Conservation (phyloP, 2,888 invertebrate genomes). For the Laspeyria flexula region DNA sequence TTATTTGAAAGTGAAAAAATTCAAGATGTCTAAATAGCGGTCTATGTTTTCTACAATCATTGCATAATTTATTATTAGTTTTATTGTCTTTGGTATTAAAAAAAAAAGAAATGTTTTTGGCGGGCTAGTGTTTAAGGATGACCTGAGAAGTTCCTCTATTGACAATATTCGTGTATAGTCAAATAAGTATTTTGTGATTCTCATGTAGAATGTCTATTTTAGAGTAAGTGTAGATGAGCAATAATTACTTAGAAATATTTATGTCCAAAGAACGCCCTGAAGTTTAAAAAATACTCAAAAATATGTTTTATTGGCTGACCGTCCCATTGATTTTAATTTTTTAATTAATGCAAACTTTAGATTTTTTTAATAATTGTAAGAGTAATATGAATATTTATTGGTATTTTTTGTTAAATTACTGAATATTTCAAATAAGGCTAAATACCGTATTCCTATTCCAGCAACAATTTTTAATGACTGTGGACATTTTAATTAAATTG, state of each 20-base stretch:
- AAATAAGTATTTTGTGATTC: slow-evolving; percentile 54
- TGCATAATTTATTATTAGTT: background rate
- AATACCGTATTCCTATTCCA: too few species aligned
- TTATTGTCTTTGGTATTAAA: background rate
- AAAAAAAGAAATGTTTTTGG: slow-evolving; percentile 25
- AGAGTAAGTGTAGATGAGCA: slow-evolving; percentile 22
- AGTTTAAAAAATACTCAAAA: background rate
- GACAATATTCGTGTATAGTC: slow-evolving; percentile 69
- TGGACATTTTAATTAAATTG: slow-evolving; percentile 29
- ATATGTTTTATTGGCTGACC: background rate
- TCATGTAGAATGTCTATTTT: slow-evolving; percentile 34
- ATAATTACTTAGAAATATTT: slow-evolving; percentile 10
- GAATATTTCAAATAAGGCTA: too few species aligned
- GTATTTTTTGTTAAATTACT: too few species aligned
- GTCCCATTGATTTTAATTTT: too few species aligned
- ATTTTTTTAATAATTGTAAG: too few species aligned
- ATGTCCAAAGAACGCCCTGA: slow-evolving; percentile 1
- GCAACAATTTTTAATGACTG: too few species aligned
- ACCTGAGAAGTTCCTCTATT: slow-evolving; percentile 74
- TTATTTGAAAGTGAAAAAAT: too few species aligned
- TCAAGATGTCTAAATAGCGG: too few species aligned
- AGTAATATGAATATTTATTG: too few species aligned
- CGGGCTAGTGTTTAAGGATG: slow-evolving; percentile 29
- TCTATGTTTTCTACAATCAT: too few species aligned
- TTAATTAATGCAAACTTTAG: too few species aligned